These are phyloP conservation scores for Thryonomys swinderianus DNA, from an alignment of 2,113 vertebrate species.

Conservation along the genomic window DNA sequence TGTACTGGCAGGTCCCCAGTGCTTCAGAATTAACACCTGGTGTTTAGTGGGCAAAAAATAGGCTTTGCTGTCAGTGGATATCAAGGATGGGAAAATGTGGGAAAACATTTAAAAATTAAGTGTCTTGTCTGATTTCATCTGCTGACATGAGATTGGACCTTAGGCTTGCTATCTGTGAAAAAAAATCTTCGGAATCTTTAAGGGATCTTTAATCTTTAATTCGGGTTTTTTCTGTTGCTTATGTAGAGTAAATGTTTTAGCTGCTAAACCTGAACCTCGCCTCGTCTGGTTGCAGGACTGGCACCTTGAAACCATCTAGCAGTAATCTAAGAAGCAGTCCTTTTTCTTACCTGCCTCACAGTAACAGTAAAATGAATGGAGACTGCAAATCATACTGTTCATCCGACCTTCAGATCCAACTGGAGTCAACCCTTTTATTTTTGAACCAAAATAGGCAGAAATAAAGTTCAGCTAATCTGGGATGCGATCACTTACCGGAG, in stretches of 20 bases:
- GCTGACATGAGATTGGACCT: conserved; percentile 17
- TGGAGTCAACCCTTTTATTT: conserved; percentile 49
- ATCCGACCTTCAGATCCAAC: conserved; percentile 9
- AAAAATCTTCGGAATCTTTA: neutral
- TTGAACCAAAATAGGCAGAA: conserved; percentile 24
- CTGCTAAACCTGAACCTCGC: conserved; percentile 19
- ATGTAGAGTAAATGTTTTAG: conserved; percentile 27
- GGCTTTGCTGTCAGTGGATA: conserved; percentile 41
- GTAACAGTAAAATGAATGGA: neutral
- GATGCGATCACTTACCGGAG: neutral
- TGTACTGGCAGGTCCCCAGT: conserved; percentile 55
- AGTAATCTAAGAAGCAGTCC: conserved; percentile 7
- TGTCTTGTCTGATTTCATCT: conserved; percentile 48
- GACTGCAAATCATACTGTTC: conserved; percentile 25
- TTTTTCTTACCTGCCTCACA: conserved; percentile 8
- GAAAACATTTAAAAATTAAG: conserved; percentile 47
- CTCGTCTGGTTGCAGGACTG: neutral
- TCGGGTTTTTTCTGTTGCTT: neutral
- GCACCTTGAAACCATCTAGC: neutral
- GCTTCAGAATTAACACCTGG: conserved; percentile 55
- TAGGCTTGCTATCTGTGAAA: neutral
- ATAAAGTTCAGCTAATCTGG: conserved; percentile 51
- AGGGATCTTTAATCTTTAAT: conserved; percentile 25
- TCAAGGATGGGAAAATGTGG: conserved; percentile 48
- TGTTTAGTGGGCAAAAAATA: conserved; percentile 60